Evolutionary conservation across 1,140 invertebrate species (phyloP).

Genomic region (Xylocopa sonorina): DNA sequence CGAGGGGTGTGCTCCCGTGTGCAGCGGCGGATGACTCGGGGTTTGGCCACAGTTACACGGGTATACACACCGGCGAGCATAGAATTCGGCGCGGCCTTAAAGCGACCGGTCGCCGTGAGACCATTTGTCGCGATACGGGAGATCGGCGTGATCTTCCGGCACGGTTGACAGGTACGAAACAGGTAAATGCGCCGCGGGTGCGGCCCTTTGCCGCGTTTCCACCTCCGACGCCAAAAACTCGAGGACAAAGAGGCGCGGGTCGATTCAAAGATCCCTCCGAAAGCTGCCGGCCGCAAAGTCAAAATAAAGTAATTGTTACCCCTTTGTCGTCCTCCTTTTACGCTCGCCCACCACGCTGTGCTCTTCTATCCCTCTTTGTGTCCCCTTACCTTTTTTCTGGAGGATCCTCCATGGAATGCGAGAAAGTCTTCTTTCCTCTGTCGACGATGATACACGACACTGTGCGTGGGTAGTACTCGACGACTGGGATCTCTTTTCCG

Average conservation of each 20-base stretch:
- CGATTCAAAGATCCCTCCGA: constrained; percentile 29
- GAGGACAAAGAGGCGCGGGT: constrained; percentile 39
- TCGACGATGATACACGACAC: too few species aligned
- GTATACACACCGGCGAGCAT: constrained; percentile 39
- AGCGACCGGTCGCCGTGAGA: constrained; percentile 36
- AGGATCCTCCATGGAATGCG: not conserved
- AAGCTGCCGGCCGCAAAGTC: constrained; percentile 67
- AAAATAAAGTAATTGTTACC: constrained; percentile 73
- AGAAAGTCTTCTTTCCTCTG: not conserved
- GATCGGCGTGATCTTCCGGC: constrained; percentile 51
- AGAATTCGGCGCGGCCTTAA: constrained; percentile 68
- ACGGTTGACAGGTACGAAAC: constrained; percentile 59
- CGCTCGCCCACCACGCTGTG: not conserved
- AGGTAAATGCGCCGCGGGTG: constrained; percentile 50
- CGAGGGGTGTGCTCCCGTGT: constrained; percentile 19
- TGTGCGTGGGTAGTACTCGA: too few species aligned
- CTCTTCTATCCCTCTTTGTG: not conserved
- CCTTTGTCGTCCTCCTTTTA: constrained; percentile 43
- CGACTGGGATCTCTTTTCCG: too few species aligned
- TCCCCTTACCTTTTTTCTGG: not conserved
- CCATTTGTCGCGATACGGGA: constrained; percentile 68
- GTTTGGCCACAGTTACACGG: not conserved
- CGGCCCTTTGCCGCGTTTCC: constrained; percentile 49
- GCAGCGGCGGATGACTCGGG: constrained; percentile 10
- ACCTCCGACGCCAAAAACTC: constrained; percentile 16